A percentile compares a stretch with the other conserved stretches of the same genome.
Evolutionary conservation across 2,888 invertebrate genomes (phyloP).

Genomic region (Selenia dentaria): DNA sequence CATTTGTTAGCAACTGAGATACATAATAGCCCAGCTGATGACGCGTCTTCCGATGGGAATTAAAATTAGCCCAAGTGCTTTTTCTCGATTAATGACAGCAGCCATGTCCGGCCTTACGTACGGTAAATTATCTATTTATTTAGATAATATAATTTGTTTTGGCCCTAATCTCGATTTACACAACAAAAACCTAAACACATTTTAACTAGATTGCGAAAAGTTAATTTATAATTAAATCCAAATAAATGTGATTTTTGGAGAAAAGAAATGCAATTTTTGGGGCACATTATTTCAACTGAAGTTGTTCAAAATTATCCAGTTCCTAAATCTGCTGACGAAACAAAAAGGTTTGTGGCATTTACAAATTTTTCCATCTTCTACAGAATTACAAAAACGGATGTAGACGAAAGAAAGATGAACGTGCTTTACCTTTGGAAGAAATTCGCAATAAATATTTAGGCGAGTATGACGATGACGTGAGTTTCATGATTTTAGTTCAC

Average conservation of each 20-base stretch:
- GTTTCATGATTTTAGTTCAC: too few relatives aligned
- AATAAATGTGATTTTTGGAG: slow-evolving; percentile 13
- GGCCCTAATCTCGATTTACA: slow-evolving; percentile 13
- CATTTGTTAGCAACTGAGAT: too few relatives aligned
- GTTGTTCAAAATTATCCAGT: neutral
- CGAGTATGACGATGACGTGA: too few relatives aligned
- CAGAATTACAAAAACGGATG: too few relatives aligned
- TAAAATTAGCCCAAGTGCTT: slow-evolving; percentile 25
- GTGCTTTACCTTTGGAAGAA: too few relatives aligned
- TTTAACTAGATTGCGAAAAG: slow-evolving; percentile 13
- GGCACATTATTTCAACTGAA: slow-evolving; percentile 9
- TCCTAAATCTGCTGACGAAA: neutral
- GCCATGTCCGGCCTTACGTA: slow-evolving; percentile 28
- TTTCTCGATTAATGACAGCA: slow-evolving; percentile 25
- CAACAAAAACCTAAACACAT: slow-evolving; percentile 14
- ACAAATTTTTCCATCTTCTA: slow-evolving; percentile 4
- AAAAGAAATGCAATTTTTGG: slow-evolving; percentile 11
- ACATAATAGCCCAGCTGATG: too few relatives aligned
- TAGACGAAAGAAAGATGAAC: too few relatives aligned
- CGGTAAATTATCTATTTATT: slow-evolving; percentile 24
- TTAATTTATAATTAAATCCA: slow-evolving; percentile 16
- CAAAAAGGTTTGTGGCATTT: slow-evolving; percentile 1
- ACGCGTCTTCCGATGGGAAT: slow-evolving; percentile 23
- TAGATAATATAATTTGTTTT: slow-evolving; percentile 13
- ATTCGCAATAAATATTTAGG: too few relatives aligned